phyloP scores from a whole-genome alignment of 1,140 invertebrate species.

The Drosophila melanogaster region Release_6_plus_ISO1_MT NT_037436.4:22321501-22322000 shows the following conservation, averaged over 20 bases:
- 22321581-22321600: conserved; percentile 39
- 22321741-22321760: conserved; percentile 70
- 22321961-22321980: not conserved
- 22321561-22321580: conserved; percentile 69
- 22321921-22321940: not conserved
- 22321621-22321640: conserved; percentile 73
- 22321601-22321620: conserved; percentile 71
- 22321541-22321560: conserved; percentile 65
- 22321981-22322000: conserved; percentile 24
- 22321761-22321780: conserved; percentile 82
- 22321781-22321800: conserved; percentile 79
- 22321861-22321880: conserved; percentile 5
- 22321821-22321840: conserved; percentile 69
- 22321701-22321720: conserved; percentile 67
- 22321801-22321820: conserved; percentile 68
- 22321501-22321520: not conserved
- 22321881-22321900: conserved; percentile 55
- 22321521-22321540: conserved; percentile 15
- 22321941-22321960: conserved; percentile 1
- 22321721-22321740: conserved; percentile 37
- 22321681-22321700: conserved; percentile 66
- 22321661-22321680: not conserved
- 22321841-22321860: conserved; percentile 39
- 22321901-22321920: not conserved
- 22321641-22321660: conserved; percentile 5